Evolutionary conservation across 2,113 vertebrate genomes (phyloP), one percentile per base, ranked within the genome.

Genomic region (Pao palembangensis): DNA sequence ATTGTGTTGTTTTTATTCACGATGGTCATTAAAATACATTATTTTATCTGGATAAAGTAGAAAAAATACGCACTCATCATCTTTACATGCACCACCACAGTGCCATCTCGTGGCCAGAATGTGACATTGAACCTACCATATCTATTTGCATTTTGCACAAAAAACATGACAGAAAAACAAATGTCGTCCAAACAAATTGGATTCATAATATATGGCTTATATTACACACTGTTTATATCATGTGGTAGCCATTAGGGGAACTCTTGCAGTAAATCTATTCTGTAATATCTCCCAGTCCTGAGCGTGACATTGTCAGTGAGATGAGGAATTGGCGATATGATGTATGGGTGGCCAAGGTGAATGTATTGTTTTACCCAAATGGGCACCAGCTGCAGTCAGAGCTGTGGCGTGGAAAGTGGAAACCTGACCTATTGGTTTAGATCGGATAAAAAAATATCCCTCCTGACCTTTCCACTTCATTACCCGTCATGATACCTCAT

Each of bases 131-230:
- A 17, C 56, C 51, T n/a, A 8, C 23, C 34, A 23, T 21, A 38
- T 52, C 41, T 55, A 11, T 50, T 61, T 41, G 58, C 38, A 50
- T 19, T 62, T 51, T 23, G 47, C 47, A 49, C n/a, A 55, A 60
- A 55, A 61, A 49, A 58, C 59, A 47, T 77, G 6, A 28, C 25
- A 28, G 25, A 28, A 28, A 28, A 28, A 28, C 52, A 4, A 59
- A 38, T 8, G 10, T 38, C 34, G 2, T 51, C 64, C 77, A 73
- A 47, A 82, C 83, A 88, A 85, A 89, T 87, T 76, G 78, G 81
- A 89, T 88, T 87, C 69, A 81, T 84, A 87, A 84, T 82, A 73
- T 74, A 81, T 82, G 79, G 76, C 77, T 83, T 78, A 83, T 64
- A 83, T 84, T 83, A 83, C 78, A 71, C 23, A 43, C 47, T n/a